A percentile compares a stretch with the other conserved stretches of the same genome.
phyloP scores from a whole-genome alignment of 2,113 vertebrate species.

The Tetrax tetrax region DNA sequence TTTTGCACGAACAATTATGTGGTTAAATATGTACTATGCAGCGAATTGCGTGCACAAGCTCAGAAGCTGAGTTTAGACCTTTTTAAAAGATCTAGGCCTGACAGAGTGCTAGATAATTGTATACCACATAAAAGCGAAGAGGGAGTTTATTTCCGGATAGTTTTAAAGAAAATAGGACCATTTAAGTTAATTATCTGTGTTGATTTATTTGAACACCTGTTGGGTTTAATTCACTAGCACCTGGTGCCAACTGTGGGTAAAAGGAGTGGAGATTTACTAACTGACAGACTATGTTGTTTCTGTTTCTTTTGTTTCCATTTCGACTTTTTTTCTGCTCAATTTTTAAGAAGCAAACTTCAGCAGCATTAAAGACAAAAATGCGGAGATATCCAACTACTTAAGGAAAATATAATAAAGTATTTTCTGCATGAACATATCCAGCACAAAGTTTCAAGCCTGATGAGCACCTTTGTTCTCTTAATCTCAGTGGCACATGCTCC shows the following conservation, averaged over 20 bases:
- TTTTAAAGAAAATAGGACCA: conserved; percentile 55
- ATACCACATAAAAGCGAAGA: background rate
- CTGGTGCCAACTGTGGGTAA: background rate
- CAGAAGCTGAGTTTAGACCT: conserved; percentile 1
- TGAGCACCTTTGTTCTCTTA: background rate
- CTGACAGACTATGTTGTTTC: background rate
- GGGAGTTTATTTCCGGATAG: background rate
- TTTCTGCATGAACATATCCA: background rate
- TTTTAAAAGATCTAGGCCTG: background rate
- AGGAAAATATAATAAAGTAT: background rate
- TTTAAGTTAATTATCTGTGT: conserved; percentile 57
- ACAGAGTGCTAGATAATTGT: conserved; percentile 18
- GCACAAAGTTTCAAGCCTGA: background rate
- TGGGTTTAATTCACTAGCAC: conserved; percentile 49
- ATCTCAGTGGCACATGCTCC: background rate
- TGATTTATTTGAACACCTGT: conserved; percentile 59
- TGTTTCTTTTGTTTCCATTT: conserved; percentile 25
- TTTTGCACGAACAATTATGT: conserved; percentile 24
- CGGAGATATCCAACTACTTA: background rate
- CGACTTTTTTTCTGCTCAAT: background rate
- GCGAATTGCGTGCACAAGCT: conserved; percentile 30
- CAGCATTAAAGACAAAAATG: background rate
- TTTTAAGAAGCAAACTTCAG: background rate
- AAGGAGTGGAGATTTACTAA: background rate
- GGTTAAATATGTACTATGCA: background rate